Base-by-base conservation (phyloP, 2,888 invertebrate species). In the Pristionchus fissidentatus region DNA sequence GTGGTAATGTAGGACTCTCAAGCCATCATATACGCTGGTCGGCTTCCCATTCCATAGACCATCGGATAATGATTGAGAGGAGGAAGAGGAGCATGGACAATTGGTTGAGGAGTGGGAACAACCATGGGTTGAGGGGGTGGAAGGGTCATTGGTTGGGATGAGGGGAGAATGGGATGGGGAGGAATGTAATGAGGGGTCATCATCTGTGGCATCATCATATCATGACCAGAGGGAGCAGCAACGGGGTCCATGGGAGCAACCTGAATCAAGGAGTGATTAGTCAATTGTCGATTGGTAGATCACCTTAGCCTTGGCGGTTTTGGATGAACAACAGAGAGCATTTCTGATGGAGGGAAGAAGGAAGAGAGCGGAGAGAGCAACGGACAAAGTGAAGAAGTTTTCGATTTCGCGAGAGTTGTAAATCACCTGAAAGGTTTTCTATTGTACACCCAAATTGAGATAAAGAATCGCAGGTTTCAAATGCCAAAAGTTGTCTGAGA, bases 41-140 rank as follows among this genome's bases (percentile, higher is more conserved):
- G 8, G 22, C 77, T 49, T 15, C 77, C 77, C 77, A 77, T 70
- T 41, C 70, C 70, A 70, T 70, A 70, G 1, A 70, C 70, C 10
- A 70, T 26, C 2, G 70, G 70, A 26, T 70, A 70, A 26, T 70
- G 77, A 32, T 46, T 77, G 77, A 35, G 35, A 77, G 49, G 26
- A 32, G 77, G 49, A 22, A 70, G 70, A 41, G 70, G 15, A 8
- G 60, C 2, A 32, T 29, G 60, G 8, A 70, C 70, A 3, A 43
- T 41, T 5, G 70, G 22, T 26, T 26, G 77, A 32, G 77, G 77
- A 46, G 38, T 15, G 22, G 41, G 73, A 46, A 29, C 43, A 29
- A 73, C 38, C 73, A 73, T 73, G 22, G 43, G 43, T 13, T 46
- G 46, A 13, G 75, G 62, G 29, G 29, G 3, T 32, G 29, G 46